Conservation (phyloP, 1,140 invertebrate genomes). For the Cotesia typhae region DNA sequence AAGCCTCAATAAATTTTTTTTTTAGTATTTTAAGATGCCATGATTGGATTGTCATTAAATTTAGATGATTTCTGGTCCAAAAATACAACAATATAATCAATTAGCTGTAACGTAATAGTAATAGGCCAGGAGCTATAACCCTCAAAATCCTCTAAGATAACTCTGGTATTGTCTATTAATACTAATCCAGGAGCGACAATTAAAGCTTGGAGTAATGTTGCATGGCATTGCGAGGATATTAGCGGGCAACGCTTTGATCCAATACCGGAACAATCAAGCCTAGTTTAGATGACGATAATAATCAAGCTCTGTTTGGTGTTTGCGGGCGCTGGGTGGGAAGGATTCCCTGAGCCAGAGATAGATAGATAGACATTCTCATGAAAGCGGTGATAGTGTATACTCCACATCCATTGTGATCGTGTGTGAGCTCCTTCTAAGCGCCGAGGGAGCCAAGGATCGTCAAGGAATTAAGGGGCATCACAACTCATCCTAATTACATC, state of each 20-base stretch:
- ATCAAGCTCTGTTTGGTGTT: conserved; percentile 30
- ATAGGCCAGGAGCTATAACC: neutral
- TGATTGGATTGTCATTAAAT: neutral
- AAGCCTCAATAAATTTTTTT: too few species aligned
- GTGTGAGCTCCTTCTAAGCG: neutral
- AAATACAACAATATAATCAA: neutral
- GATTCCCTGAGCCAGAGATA: neutral
- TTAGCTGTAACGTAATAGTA: neutral
- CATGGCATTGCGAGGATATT: conserved; percentile 24
- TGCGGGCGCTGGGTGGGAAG: neutral
- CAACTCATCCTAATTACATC: conserved; percentile 61
- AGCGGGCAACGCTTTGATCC: conserved; percentile 23
- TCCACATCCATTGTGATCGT: conserved; percentile 14
- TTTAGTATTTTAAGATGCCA: too few species aligned
- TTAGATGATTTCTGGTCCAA: neutral
- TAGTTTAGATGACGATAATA: conserved; percentile 38
- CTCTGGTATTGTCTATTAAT: conserved; percentile 7
- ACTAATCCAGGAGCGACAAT: conserved; percentile 20
- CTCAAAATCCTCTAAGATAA: neutral
- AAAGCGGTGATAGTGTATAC: neutral
- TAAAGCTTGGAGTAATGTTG: conserved; percentile 29
- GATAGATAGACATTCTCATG: conserved; percentile 2
- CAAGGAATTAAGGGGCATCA: conserved; percentile 45
- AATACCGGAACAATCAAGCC: conserved; percentile 38
- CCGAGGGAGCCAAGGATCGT: neutral